These are phyloP conservation scores for Pseudopleuronectes americanus DNA, from an alignment of 2,797 vertebrate genomes.

Conservation along the genomic window DNA sequence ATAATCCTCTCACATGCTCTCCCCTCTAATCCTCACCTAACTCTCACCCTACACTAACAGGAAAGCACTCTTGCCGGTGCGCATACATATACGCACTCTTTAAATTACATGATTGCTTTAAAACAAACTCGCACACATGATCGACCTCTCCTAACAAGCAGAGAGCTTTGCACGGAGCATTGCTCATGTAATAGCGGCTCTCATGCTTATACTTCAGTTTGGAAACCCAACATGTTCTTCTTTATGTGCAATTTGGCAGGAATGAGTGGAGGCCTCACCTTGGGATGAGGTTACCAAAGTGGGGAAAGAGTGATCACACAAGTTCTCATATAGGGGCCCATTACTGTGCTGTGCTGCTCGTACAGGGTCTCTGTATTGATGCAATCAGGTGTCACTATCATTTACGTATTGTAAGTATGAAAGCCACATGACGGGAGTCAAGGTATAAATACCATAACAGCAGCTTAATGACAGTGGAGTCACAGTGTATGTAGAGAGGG, in stretches of 20 bases:
- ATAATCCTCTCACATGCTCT: neutral
- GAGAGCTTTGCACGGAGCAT: slow-evolving; percentile 48
- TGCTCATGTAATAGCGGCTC: slow-evolving; percentile 66
- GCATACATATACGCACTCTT: slow-evolving; percentile 28
- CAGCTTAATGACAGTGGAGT: slow-evolving; percentile 14
- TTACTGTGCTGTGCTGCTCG: neutral
- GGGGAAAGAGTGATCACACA: neutral
- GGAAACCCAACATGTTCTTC: slow-evolving; percentile 42
- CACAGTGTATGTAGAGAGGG: slow-evolving; percentile 1
- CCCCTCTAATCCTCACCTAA: neutral
- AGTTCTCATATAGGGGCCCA: slow-evolving; percentile 16
- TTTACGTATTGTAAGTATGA: neutral
- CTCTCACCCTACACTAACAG: slow-evolving; percentile 20
- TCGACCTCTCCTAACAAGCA: slow-evolving; percentile 53
- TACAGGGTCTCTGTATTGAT: neutral
- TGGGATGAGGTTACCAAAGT: slow-evolving; percentile 50
- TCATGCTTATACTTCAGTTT: slow-evolving; percentile 51
- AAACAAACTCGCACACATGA: slow-evolving; percentile 70
- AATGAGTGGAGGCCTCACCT: slow-evolving; percentile 54
- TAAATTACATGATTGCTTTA: slow-evolving; percentile 73
- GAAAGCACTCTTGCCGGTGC: slow-evolving; percentile 23
- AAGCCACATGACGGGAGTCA: neutral
- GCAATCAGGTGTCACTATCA: slow-evolving; percentile 20
- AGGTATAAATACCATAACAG: slow-evolving; percentile 16
- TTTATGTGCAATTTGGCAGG: slow-evolving; percentile 50